Percentiles rank a stretch among this genome's conserved stretches.
Evolutionary conservation across 2,888 invertebrate genomes (phyloP).

Genomic region (Athripsodes cinereus): DNA sequence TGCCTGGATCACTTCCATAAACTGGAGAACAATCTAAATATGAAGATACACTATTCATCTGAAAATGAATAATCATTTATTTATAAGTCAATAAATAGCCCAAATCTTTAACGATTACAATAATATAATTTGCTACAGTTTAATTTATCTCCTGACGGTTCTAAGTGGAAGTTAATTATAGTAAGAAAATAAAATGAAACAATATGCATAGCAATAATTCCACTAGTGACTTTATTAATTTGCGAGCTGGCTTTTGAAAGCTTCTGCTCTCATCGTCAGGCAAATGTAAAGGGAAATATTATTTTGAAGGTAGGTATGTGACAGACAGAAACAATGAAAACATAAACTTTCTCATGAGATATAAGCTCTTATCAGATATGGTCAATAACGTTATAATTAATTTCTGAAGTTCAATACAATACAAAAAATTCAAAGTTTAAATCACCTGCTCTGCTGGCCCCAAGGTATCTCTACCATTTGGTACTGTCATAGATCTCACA

Average conservation of each 20-base stretch:
- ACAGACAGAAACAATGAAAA: too few relatives aligned
- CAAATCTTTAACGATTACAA: too few relatives aligned
- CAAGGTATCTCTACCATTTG: constrained; percentile 49
- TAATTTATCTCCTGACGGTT: too few relatives aligned
- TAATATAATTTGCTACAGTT: too few relatives aligned
- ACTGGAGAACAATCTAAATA: constrained; percentile 50
- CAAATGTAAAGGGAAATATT: too few relatives aligned
- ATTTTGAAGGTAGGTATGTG: too few relatives aligned
- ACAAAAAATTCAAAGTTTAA: neutral
- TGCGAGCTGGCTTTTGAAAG: too few relatives aligned
- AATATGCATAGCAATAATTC: neutral
- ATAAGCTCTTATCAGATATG: too few relatives aligned
- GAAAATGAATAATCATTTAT: constrained; percentile 25
- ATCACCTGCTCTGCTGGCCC: constrained; percentile 54
- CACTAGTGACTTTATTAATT: too few relatives aligned
- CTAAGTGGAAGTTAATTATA: too few relatives aligned
- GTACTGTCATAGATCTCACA: constrained; percentile 53
- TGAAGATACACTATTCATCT: constrained; percentile 65
- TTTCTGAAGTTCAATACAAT: constrained; percentile 4
- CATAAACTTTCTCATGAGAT: neutral
- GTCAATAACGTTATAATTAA: neutral
- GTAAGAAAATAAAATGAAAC: too few relatives aligned
- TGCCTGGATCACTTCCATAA: constrained; percentile 44
- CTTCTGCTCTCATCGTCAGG: too few relatives aligned
- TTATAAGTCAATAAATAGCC: neutral